Evolutionary conservation across 2,888 invertebrate species (phyloP).

Genomic region (Tachina fera): DNA sequence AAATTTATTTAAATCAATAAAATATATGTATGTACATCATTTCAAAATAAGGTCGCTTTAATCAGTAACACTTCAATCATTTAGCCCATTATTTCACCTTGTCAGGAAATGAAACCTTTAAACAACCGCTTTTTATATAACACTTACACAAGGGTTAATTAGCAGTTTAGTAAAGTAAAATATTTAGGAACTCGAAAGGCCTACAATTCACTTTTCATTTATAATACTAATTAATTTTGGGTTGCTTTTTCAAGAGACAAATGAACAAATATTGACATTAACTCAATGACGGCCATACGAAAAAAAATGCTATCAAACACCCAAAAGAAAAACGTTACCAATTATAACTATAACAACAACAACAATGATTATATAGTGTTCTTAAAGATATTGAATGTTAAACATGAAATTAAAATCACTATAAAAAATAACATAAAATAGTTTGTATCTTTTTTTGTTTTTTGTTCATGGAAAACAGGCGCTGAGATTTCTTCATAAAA

Average conservation of each 20-base stretch:
- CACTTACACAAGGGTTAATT: too few species aligned
- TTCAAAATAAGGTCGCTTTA: too few species aligned
- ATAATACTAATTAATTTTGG: too few species aligned
- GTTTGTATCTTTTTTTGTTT: slow-evolving; percentile 7
- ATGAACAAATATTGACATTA: slow-evolving; percentile 16
- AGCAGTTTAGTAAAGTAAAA: too few species aligned
- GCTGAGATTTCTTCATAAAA: slow-evolving; percentile 59
- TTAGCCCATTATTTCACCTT: too few species aligned
- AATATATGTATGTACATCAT: too few species aligned
- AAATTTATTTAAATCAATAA: too few species aligned
- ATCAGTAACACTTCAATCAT: too few species aligned
- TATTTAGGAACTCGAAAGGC: too few species aligned
- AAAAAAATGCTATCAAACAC: slow-evolving; percentile 1
- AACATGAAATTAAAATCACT: slow-evolving; percentile 47
- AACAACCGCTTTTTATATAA: too few species aligned
- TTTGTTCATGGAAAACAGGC: slow-evolving; percentile 28
- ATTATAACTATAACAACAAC: not conserved
- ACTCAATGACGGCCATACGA: slow-evolving; percentile 27
- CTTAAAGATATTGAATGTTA: slow-evolving; percentile 43
- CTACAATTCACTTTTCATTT: too few species aligned
- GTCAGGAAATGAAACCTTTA: too few species aligned
- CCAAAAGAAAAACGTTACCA: not conserved
- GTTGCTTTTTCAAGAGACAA: not conserved
- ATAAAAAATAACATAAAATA: slow-evolving; percentile 17
- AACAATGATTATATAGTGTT: slow-evolving; percentile 4